Conservation (phyloP, 2,113 vertebrate species). For the Spheniscus mendiculus region DNA sequence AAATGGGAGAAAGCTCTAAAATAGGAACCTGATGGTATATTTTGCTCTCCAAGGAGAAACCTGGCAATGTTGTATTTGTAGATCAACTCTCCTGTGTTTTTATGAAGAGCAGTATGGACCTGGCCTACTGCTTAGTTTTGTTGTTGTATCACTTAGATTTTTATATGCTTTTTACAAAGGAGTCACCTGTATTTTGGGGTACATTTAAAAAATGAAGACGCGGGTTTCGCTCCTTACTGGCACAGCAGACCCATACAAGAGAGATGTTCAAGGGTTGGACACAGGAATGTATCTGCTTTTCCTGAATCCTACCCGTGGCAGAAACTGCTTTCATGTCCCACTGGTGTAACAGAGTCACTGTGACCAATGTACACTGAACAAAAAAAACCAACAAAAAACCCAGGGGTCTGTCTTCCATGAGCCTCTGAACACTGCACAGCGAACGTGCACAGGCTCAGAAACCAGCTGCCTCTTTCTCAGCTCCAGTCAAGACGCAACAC, state of each 20-base stretch:
- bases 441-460: rapidly evolving
- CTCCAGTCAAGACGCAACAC: background rate
- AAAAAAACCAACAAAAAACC: background rate
- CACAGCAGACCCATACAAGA: background rate
- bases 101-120: background rate
- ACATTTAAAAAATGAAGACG: background rate
- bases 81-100: background rate
- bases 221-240: background rate
- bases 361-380: background rate
- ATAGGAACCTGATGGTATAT: rapidly evolving
- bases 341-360: too few relatives aligned
- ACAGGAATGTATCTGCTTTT: background rate
- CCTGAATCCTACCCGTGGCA: background rate
- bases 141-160: background rate
- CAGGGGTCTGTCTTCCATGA: background rate
- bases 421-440: background rate
- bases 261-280: background rate
- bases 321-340: background rate
- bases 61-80: background rate
- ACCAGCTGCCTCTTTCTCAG: background rate
- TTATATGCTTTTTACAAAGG: background rate
- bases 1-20: background rate
- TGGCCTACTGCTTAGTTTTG: background rate
- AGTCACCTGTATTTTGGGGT: background rate
- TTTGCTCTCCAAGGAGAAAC: background rate